These are phyloP conservation scores for Anastrepha obliqua DNA, from an alignment of 1,140 invertebrate species.

Conservation along the genomic window DNA sequence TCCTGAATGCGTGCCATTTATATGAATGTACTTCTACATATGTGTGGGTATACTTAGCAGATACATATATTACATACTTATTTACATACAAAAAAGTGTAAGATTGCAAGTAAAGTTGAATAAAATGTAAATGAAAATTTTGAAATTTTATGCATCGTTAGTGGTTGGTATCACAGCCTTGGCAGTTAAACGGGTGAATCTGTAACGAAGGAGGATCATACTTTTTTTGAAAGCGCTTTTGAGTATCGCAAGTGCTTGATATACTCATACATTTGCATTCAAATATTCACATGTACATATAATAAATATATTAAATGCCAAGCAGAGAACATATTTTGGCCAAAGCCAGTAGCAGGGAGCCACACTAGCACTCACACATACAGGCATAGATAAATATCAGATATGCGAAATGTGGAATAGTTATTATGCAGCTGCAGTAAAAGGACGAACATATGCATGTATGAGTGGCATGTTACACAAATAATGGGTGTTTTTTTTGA, in stretches of 20 bases:
- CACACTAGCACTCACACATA: neutral
- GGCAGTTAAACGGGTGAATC: neutral
- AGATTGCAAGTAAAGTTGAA: constrained; percentile 41
- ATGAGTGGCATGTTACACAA: too few species aligned
- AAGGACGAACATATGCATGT: too few species aligned
- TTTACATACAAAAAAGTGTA: neutral
- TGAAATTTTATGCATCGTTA: constrained; percentile 46
- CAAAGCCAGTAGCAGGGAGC: neutral
- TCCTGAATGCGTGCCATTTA: neutral
- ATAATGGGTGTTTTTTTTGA: too few species aligned
- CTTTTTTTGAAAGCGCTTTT: neutral
- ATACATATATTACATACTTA: neutral
- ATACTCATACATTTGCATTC: neutral
- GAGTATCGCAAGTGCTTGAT: neutral
- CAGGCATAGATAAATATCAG: neutral
- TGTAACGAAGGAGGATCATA: neutral
- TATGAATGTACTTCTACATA: neutral
- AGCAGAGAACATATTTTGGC: neutral
- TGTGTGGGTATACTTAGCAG: neutral
- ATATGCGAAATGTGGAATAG: neutral
- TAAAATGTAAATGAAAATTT: constrained; percentile 47
- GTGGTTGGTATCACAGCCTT: constrained; percentile 16
- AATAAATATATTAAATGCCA: neutral
- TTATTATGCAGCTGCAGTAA: neutral
- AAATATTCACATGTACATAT: neutral